phyloP scores from a whole-genome alignment of 2,797 vertebrate species.

The Rhynchonycteris naso region DNA sequence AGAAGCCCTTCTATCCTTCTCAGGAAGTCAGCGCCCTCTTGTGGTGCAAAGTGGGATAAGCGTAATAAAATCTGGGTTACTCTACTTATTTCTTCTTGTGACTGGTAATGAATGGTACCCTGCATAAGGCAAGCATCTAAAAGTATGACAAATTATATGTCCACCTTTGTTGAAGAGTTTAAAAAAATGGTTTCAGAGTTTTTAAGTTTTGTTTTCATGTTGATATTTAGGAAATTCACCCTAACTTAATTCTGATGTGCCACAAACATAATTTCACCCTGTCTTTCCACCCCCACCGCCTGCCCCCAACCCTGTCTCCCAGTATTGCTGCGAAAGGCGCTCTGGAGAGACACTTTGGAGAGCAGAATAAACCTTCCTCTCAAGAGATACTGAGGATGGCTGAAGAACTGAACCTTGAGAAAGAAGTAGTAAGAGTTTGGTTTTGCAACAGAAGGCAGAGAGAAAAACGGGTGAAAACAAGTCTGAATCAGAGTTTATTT shows the following conservation, averaged over 20 bases:
- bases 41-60: slow-evolving; percentile 72
- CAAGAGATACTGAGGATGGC: slow-evolving; percentile 98
- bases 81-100: rapidly evolving
- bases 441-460: slow-evolving; percentile 98
- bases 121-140: not conserved
- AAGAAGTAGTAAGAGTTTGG: slow-evolving; percentile 99
- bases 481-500: slow-evolving; percentile 94
- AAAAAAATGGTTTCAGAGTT: not conserved
- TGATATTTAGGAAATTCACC: not conserved
- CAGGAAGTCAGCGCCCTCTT: slow-evolving; percentile 81
- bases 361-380: slow-evolving; percentile 97
- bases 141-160: not conserved
- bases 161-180: not conserved
- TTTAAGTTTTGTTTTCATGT: slow-evolving; percentile 21
- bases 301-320: not conserved
- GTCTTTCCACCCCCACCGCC: not conserved
- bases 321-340: slow-evolving; percentile 98
- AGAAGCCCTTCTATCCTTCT: not conserved
- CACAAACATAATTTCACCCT: slow-evolving; percentile 50
- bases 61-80: not conserved
- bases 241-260: slow-evolving; percentile 39
- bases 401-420: slow-evolving; percentile 96
- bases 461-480: slow-evolving; percentile 98
- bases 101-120: not conserved
- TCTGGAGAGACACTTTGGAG: slow-evolving; percentile 95